phyloP scores from a whole-genome alignment of 1,140 invertebrate species.

The fruit fly (Drosophila melanogaster) region Release_6_plus_ISO1_MT NC_004354.4:14443001-14443500 shows the following conservation, averaged over 20 bases:
- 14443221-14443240: slow-evolving; percentile 22
- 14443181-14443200: not conserved
- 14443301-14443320: not conserved
- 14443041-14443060: too few species aligned
- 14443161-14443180: slow-evolving; percentile 32
- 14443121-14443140: too few species aligned
- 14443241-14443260: slow-evolving; percentile 44
- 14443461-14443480: not conserved
- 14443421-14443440: slow-evolving; percentile 21
- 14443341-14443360: too few species aligned
- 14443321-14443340: not conserved
- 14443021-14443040: too few species aligned
- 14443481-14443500: slow-evolving; percentile 33
- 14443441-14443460: slow-evolving; percentile 20
- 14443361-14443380: not conserved
- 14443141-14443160: not conserved
- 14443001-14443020: too few species aligned
- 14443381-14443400: slow-evolving; percentile 1
- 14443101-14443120: not conserved
- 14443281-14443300: slow-evolving; percentile 21
- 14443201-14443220: slow-evolving; percentile 11
- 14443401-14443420: slow-evolving; percentile 23
- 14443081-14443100: not conserved
- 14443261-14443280: slow-evolving; percentile 47
- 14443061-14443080: not conserved